Evolutionary conservation across 2,888 invertebrate genomes (phyloP).

Genomic region (Luperina nickerlii): DNA sequence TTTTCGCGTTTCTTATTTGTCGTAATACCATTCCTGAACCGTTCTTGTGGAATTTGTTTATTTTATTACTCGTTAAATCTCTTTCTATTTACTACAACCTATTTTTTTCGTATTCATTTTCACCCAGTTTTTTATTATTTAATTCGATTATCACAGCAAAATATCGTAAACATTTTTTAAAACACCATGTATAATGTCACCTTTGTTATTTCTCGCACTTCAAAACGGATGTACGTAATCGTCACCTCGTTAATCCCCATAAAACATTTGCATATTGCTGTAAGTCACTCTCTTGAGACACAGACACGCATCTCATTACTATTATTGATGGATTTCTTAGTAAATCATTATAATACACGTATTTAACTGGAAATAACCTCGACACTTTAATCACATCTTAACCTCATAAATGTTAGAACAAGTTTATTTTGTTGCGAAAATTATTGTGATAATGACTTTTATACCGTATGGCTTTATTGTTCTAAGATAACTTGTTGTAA

Average conservation of each 20-base stretch:
- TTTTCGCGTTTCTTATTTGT: neutral
- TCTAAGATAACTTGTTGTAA: neutral
- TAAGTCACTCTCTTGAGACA: conserved; percentile 35
- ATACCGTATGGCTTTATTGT: neutral
- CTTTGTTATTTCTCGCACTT: conserved; percentile 25
- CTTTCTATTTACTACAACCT: neutral
- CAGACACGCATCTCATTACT: conserved; percentile 39
- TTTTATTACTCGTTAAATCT: neutral
- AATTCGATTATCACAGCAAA: neutral
- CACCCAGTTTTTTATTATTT: neutral
- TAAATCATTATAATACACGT: conserved; percentile 58
- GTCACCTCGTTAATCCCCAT: conserved; percentile 38
- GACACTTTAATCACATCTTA: conserved; percentile 48
- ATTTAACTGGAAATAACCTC: conserved; percentile 49
- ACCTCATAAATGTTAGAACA: conserved; percentile 32
- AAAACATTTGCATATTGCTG: conserved; percentile 42
- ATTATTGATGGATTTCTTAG: conserved; percentile 59
- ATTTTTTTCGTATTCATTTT: neutral
- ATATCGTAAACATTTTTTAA: neutral
- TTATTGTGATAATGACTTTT: neutral
- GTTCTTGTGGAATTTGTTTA: neutral
- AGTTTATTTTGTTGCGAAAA: conserved; percentile 31
- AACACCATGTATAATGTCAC: conserved; percentile 3
- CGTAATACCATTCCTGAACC: too few relatives aligned
- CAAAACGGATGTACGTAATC: conserved; percentile 38